Base-by-base conservation (phyloP, 1,140 invertebrate species). In the Dufourea novaeangliae region DNA sequence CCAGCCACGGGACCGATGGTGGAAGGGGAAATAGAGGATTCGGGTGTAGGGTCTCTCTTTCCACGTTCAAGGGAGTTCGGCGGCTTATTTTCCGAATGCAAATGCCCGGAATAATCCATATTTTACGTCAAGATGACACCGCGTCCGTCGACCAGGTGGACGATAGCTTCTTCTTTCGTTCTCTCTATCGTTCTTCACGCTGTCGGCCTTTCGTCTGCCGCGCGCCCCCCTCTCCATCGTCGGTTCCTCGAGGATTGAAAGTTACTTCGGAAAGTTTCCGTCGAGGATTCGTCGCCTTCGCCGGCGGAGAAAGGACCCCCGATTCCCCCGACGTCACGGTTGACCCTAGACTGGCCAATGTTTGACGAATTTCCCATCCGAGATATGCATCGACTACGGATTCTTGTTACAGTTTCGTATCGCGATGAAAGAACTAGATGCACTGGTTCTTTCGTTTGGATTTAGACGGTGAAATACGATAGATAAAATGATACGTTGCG, bases 91-190 rank as follows among this genome's bases (percentile, higher is more conserved):
- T 91, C 87, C 88, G 84, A 91, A 92, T 92, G 91, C 90, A 91
- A 92, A 92, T 92, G 90, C 83, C 87, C 80, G 86, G 91, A 92
- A 91, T 92, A 92, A 92, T 92, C 91, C 91, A 92, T 92, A 92
- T 90, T 91, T 91, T 90, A 92, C 87, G 89, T 84, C 82, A 82
- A 86, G 86, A 89, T 87, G 88, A 90, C 90, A 89, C 84, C 85
- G 70, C 83, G 80, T 84, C n/a, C 86, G 75, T 81, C 84, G 73
- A 78, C 84, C 75, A 77, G 81, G 78, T 79, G 71, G 32, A 27
- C 46, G 68, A 68, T 56, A 69, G 70, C 63, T 68, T 52, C 66
- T 71, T 68, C 67, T 73, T 41, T 32, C 59, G 22, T 17, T 29
- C 39, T 29, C 32, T 61, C 37, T 46, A 34, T 46, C 63, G n/a